These are phyloP conservation scores for Pseudomyrmex concolor DNA, from an alignment of 1,140 invertebrate genomes.

Conservation along the genomic window DNA sequence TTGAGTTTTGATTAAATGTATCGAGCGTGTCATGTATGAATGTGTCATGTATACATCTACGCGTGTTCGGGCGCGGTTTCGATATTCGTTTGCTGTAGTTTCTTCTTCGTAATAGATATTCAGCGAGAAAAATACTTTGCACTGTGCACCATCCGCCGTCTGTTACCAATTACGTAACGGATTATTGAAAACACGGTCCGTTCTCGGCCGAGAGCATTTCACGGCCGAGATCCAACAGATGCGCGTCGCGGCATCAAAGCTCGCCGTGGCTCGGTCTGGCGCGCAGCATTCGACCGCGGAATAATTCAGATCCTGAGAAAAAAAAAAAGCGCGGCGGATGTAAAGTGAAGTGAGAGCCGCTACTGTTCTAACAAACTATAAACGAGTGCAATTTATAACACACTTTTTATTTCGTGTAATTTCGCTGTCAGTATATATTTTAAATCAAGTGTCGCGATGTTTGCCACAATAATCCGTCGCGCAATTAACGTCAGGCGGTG, in stretches of 20 bases:
- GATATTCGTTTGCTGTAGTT: not conserved
- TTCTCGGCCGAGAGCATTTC: constrained; percentile 35
- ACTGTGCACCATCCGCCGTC: constrained; percentile 5
- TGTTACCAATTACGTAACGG: constrained; percentile 59
- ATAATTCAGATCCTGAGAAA: constrained; percentile 31
- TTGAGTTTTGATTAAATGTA: not conserved
- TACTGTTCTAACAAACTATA: not conserved
- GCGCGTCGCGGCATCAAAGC: constrained; percentile 61
- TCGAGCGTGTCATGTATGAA: too few relatives aligned
- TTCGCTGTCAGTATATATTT: not conserved
- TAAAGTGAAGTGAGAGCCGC: constrained; percentile 8
- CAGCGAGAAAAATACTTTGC: constrained; percentile 24
- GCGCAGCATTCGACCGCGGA: not conserved
- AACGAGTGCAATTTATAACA: too few relatives aligned
- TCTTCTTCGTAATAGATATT: not conserved
- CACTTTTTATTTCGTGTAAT: not conserved
- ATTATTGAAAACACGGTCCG: constrained; percentile 35
- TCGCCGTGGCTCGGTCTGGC: constrained; percentile 18
- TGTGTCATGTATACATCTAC: not conserved
- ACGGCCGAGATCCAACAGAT: constrained; percentile 64
- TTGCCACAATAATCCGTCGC: too few relatives aligned
- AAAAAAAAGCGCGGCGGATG: constrained; percentile 20
- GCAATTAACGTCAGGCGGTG: too few relatives aligned
- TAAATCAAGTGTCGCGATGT: not conserved
- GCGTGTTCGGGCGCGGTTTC: not conserved